Percentiles rank a stretch among this genome's conserved stretches.
phyloP scores from a whole-genome alignment of 2,113 vertebrate genomes.

The Brachyhypopomus occidentalis region DNA sequence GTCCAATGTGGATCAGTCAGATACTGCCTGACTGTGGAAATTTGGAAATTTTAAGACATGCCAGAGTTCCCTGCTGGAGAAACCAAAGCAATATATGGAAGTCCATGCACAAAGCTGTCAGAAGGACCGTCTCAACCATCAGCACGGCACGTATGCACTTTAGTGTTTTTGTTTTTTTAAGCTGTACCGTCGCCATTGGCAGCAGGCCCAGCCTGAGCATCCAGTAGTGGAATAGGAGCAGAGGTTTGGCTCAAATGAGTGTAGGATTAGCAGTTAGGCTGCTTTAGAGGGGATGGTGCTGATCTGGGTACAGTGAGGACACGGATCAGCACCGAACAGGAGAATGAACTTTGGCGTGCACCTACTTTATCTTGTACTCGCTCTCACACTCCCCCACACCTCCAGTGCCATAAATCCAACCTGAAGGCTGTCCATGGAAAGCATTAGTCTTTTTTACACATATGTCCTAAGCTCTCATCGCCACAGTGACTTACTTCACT shows the following conservation, averaged over 20 bases:
- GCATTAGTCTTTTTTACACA: conserved; percentile 27
- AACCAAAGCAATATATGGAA: conserved; percentile 1
- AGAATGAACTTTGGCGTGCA: conserved; percentile 5
- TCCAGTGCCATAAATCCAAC: conserved; percentile 25
- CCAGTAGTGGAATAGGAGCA: conserved; percentile 17
- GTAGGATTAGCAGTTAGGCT: conserved; percentile 8
- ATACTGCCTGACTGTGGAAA: neutral
- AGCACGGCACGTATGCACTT: neutral
- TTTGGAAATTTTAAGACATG: neutral
- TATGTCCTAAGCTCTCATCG: conserved; percentile 30
- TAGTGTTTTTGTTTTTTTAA: neutral
- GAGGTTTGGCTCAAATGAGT: conserved; percentile 1
- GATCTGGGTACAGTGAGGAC: neutral
- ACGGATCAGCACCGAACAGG: neutral
- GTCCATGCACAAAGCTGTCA: neutral
- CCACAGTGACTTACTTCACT: conserved; percentile 27
- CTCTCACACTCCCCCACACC: conserved; percentile 16
- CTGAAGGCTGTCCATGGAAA: conserved; percentile 25
- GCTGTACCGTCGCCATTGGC: conserved; percentile 1
- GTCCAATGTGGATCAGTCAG: conserved; percentile 3
- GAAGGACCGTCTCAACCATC: neutral
- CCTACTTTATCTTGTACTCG: conserved; percentile 4
- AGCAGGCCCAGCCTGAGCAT: neutral
- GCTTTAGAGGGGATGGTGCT: neutral
- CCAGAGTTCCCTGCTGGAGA: neutral